Evolutionary conservation across 2,888 invertebrate species (phyloP).

Genomic region (Tipula helvola): DNA sequence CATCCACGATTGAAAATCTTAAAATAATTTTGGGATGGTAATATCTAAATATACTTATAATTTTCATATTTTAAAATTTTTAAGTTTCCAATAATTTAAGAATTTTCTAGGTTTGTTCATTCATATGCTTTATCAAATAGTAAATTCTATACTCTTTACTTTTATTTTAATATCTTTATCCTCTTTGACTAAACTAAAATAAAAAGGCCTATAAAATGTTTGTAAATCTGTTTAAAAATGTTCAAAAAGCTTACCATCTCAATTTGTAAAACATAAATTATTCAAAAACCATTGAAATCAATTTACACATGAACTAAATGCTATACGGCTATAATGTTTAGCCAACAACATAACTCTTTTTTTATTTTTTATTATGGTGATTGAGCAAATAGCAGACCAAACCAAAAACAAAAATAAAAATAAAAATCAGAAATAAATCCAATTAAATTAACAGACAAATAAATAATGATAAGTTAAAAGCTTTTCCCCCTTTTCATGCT

Average conservation of each 20-base stretch:
- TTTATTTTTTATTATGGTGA: neutral
- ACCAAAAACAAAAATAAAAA: neutral
- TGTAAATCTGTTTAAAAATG: neutral
- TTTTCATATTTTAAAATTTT: no score
- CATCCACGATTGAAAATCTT: no score
- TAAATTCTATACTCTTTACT: no score
- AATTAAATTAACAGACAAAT: neutral
- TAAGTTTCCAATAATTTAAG: no score
- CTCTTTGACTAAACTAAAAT: no score
- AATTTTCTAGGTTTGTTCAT: no score
- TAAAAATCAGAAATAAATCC: neutral
- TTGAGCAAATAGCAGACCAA: neutral
- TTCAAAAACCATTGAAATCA: neutral
- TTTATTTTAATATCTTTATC: no score
- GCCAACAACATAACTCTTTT: neutral
- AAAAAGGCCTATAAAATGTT: no score
- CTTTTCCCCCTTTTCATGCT: neutral
- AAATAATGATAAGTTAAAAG: constrained; percentile 4
- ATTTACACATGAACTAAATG: neutral
- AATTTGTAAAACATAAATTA: neutral
- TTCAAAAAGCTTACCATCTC: neutral
- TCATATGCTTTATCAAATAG: no score
- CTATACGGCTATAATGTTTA: neutral
- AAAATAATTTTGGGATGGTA: no score
- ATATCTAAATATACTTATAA: no score